These are phyloP conservation scores for Progne subis DNA, from an alignment of 2,113 vertebrate species.

Conservation along the genomic window DNA sequence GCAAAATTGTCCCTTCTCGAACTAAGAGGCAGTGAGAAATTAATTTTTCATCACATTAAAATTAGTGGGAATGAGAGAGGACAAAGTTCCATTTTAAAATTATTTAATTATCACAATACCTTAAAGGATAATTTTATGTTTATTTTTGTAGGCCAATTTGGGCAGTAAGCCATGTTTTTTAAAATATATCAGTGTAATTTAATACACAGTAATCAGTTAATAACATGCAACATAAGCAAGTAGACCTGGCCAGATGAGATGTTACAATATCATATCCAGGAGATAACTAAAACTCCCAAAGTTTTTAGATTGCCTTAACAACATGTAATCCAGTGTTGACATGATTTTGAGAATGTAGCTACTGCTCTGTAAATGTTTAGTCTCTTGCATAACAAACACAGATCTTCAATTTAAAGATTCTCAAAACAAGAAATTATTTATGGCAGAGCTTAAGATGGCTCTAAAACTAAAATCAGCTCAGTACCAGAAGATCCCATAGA, in stretches of 20 bases:
- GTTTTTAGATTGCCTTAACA: neutral
- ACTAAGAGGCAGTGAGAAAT: neutral
- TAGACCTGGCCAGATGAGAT: neutral
- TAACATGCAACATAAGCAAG: neutral
- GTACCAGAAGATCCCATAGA: neutral
- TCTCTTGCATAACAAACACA: neutral
- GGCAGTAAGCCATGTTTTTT: neutral
- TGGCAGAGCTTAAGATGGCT: neutral
- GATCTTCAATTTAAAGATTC: neutral
- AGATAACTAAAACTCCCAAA: neutral
- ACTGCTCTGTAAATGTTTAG: constrained; percentile 13
- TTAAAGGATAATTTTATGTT: neutral
- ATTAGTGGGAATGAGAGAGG: neutral
- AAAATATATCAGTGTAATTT: neutral
- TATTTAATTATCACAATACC: neutral
- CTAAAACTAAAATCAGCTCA: neutral
- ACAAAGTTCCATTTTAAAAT: neutral
- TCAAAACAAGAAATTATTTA: neutral
- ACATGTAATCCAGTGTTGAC: neutral
- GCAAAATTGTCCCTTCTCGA: neutral
- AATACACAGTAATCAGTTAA: neutral
- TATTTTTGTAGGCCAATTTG: neutral
- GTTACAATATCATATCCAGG: neutral
- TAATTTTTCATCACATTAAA: neutral
- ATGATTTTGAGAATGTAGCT: neutral